Percentiles rank a stretch among this genome's conserved stretches.
These are phyloP conservation scores for Brienomyrus longianalis DNA, from an alignment of 2,113 vertebrate species.

Conservation along the genomic window DNA sequence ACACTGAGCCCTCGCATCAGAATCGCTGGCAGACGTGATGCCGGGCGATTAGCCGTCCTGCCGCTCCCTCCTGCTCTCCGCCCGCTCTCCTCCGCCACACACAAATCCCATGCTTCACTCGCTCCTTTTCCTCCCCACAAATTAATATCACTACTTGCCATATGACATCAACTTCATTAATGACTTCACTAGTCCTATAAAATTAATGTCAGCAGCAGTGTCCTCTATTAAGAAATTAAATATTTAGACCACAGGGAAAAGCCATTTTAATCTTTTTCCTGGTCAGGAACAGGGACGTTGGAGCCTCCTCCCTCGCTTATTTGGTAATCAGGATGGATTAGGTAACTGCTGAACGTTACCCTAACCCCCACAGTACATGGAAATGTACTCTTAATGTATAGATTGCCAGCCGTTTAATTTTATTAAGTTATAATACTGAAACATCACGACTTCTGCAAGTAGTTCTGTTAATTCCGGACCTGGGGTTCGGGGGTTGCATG, in stretches of 20 bases:
- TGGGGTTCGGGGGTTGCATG: not conserved
- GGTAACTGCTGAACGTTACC: conserved; percentile 28
- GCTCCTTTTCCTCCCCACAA: conserved; percentile 28
- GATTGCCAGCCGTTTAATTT: conserved; percentile 48
- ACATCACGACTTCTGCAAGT: conserved; percentile 45
- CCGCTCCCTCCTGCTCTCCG: conserved; percentile 26
- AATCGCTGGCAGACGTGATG: conserved; percentile 9
- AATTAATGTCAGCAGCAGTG: conserved; percentile 43
- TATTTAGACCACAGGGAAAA: conserved; percentile 47
- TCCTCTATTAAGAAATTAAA: conserved; percentile 50
- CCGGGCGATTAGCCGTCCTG: conserved; percentile 4
- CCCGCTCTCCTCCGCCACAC: conserved; percentile 13
- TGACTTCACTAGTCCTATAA: conserved; percentile 41
- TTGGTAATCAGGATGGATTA: conserved; percentile 36
- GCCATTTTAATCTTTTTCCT: conserved; percentile 40
- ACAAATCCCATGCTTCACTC: conserved; percentile 17
- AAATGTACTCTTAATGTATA: conserved; percentile 41
- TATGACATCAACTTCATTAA: conserved; percentile 42
- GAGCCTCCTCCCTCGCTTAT: conserved; percentile 34
- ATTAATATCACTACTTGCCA: conserved; percentile 40
- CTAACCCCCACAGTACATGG: conserved; percentile 37
- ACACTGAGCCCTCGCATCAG: not conserved
- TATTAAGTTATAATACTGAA: conserved; percentile 47
- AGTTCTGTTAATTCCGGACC: conserved; percentile 29
- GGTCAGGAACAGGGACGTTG: conserved; percentile 23